These are phyloP conservation scores for Mesorhabditis belari DNA, from an alignment of 2,888 invertebrate genomes.

Conservation along the genomic window DNA sequence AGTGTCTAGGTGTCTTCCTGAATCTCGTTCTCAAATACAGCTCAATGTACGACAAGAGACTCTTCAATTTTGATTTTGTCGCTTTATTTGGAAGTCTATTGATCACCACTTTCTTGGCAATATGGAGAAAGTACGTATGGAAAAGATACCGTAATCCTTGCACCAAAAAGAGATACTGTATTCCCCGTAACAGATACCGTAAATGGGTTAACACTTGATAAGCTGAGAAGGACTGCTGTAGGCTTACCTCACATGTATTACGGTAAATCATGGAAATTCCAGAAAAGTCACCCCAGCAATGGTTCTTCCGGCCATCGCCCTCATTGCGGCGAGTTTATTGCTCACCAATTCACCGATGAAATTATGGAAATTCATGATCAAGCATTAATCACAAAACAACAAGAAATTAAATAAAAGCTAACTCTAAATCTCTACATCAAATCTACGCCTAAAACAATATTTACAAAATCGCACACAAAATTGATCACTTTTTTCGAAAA, in stretches of 20 bases:
- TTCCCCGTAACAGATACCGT: too few species aligned
- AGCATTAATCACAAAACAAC: too few species aligned
- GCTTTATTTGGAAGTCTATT: constrained; percentile 21
- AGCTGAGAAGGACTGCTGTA: too few species aligned
- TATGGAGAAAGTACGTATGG: constrained; percentile 13
- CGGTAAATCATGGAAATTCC: neutral
- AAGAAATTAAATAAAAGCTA: too few species aligned
- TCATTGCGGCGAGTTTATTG: constrained; percentile 16
- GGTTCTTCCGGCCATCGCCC: constrained; percentile 29
- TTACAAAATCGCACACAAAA: too few species aligned
- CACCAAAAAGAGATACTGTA: too few species aligned
- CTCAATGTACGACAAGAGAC: constrained; percentile 32
- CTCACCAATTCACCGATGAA: constrained; percentile 21
- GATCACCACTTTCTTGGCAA: constrained; percentile 18
- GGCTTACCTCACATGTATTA: too few species aligned
- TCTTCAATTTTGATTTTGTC: constrained; percentile 20
- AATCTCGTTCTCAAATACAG: constrained; percentile 33
- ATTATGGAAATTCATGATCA: constrained; percentile 35
- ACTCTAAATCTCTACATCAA: neutral
- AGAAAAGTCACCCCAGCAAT: constrained; percentile 27
- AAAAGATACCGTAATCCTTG: too few species aligned
- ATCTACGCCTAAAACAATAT: neutral
- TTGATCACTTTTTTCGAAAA: neutral
- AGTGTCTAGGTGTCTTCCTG: constrained; percentile 22
- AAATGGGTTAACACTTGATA: too few species aligned